Evolutionary conservation across 2,888 invertebrate species (phyloP).

Genomic region (Cloeon dipterum): DNA sequence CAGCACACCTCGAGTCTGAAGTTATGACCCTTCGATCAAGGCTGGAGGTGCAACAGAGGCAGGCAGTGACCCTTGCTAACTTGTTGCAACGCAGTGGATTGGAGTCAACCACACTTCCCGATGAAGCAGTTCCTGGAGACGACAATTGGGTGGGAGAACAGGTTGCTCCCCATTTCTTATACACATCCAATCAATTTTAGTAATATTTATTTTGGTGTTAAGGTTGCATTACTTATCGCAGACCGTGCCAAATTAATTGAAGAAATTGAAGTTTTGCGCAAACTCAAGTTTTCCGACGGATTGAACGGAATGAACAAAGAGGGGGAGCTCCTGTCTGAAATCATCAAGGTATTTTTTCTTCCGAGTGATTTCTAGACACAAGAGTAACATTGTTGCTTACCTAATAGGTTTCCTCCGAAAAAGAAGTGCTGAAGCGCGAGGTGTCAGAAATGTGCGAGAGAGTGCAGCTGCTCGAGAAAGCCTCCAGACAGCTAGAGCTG

Average conservation of each 20-base stretch:
- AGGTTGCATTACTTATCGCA: conserved; percentile 21
- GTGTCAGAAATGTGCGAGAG: conserved; percentile 20
- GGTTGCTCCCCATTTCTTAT: too few relatives aligned
- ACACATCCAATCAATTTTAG: too few relatives aligned
- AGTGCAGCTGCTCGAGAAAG: conserved; percentile 15
- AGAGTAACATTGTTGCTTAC: conserved; percentile 1
- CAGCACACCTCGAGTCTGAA: conserved; percentile 14
- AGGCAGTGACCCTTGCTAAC: conserved; percentile 10
- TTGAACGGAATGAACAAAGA: conserved; percentile 11
- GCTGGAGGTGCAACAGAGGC: conserved; percentile 11
- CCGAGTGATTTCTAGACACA: too few relatives aligned
- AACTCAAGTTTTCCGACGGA: conserved; percentile 12
- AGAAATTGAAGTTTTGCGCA: conserved; percentile 18
- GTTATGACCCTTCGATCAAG: conserved; percentile 10
- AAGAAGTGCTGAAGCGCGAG: conserved; percentile 16
- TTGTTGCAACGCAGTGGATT: conserved; percentile 18
- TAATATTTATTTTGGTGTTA: too few relatives aligned
- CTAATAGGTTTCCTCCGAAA: conserved; percentile 14
- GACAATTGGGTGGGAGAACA: conserved; percentile 18
- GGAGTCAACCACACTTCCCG: not conserved
- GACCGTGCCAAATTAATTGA: conserved; percentile 20
- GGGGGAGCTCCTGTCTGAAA: conserved; percentile 14
- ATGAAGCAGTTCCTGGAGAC: not conserved
- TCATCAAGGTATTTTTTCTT: conserved; percentile 13
- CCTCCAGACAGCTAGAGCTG: conserved; percentile 16